Evolutionary conservation across 1,140 invertebrate genomes (phyloP).

Genomic region (Nilaparvata lugens): DNA sequence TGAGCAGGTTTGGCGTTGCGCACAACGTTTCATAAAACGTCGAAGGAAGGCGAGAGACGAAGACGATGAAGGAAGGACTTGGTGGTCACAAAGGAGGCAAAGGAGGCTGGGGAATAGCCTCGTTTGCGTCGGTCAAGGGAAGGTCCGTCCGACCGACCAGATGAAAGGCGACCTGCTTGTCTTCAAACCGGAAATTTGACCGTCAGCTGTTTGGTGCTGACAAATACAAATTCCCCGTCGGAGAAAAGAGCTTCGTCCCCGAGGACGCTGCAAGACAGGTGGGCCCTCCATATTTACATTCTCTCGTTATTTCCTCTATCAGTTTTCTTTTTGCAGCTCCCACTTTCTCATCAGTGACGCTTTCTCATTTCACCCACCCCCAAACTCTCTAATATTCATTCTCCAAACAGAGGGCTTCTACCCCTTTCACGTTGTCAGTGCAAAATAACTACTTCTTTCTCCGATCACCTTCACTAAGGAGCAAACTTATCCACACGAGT

Average conservation of each 20-base stretch:
- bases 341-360: background rate
- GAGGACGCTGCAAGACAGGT: slow-evolving; percentile 1
- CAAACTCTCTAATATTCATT: too few relatives aligned
- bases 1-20: too few relatives aligned
- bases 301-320: slow-evolving; percentile 2
- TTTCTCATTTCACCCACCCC: background rate
- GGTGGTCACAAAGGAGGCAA: background rate
- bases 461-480: too few relatives aligned
- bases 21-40: too few relatives aligned
- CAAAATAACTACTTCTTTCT: too few relatives aligned
- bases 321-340: background rate
- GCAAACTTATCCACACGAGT: too few relatives aligned
- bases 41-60: too few relatives aligned
- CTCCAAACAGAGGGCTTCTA: too few relatives aligned
- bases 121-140: slow-evolving; percentile 7
- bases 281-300: background rate
- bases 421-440: too few relatives aligned
- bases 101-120: slow-evolving; percentile 3
- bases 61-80: background rate
- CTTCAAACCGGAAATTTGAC: slow-evolving; percentile 18
- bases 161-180: slow-evolving; percentile 17
- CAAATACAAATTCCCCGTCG: slow-evolving; percentile 15
- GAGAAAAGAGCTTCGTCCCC: slow-evolving; percentile 5
- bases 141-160: background rate
- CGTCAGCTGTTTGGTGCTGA: slow-evolving; percentile 17